Percentiles rank a stretch among this genome's conserved stretches.
These are phyloP conservation scores for Bovichtus diacanthus DNA, from an alignment of 2,797 vertebrate species.

Conservation along the genomic window DNA sequence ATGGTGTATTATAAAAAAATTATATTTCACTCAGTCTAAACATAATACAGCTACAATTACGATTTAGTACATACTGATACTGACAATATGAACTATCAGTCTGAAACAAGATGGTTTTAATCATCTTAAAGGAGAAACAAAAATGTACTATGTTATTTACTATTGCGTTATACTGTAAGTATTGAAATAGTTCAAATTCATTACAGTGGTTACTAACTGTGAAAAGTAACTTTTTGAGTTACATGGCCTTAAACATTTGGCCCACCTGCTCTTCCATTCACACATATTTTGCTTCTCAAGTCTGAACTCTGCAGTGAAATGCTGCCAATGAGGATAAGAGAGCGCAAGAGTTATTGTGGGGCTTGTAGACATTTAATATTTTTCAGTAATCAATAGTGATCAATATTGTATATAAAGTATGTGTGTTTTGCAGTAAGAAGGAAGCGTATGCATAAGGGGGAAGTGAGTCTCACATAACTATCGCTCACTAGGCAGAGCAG, in stretches of 20 bases:
- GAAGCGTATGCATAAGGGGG: no score
- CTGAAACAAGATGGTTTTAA: background rate
- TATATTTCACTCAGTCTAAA: background rate
- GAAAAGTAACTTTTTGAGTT: background rate
- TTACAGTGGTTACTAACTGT: background rate
- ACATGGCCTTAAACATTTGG: constrained; percentile 7
- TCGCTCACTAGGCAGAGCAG: no score
- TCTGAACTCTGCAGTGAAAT: constrained; percentile 21
- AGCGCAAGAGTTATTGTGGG: constrained; percentile 20
- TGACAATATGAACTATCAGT: background rate
- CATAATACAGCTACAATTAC: background rate
- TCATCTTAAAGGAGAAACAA: background rate
- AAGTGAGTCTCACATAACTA: no score
- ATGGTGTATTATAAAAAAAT: background rate
- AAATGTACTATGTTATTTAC: background rate
- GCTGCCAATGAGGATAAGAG: constrained; percentile 37
- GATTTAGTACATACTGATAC: background rate
- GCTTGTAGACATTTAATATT: no score
- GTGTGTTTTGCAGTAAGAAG: no score
- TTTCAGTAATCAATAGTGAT: no score
- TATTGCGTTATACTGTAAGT: background rate
- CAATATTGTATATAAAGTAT: no score
- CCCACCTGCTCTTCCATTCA: background rate
- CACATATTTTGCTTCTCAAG: constrained; percentile 12
- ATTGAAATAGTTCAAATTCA: background rate